These are phyloP conservation scores for Ranitomeya variabilis DNA, from an alignment of 2,113 vertebrate species.

Conservation along the genomic window DNA sequence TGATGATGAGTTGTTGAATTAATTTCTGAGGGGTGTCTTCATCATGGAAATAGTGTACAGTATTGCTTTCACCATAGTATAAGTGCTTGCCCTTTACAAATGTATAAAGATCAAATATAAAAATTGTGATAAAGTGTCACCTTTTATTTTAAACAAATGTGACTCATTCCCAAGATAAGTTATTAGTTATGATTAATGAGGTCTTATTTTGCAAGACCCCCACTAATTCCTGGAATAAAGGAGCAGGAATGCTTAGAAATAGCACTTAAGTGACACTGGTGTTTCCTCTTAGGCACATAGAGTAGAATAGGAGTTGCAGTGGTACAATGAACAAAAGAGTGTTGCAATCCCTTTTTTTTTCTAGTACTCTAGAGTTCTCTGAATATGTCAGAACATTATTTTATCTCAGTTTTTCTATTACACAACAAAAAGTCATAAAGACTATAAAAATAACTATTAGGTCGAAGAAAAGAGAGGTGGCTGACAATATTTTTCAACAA, in stretches of 20 bases:
- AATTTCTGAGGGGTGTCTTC: background rate
- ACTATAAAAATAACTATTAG: too few relatives aligned
- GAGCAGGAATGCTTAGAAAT: background rate
- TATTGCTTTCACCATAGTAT: background rate
- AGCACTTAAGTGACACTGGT: background rate
- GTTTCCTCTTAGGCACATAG: too few relatives aligned
- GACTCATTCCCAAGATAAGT: too few relatives aligned
- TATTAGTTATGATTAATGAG: background rate
- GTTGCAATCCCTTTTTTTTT: too few relatives aligned
- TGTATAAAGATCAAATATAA: background rate
- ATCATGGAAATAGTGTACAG: background rate
- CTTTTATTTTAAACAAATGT: background rate
- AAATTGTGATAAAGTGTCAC: background rate
- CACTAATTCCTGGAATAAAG: background rate
- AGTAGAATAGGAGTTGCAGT: too few relatives aligned
- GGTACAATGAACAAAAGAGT: too few relatives aligned
- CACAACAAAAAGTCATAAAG: too few relatives aligned
- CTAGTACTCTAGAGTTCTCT: too few relatives aligned
- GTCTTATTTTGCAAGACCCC: background rate
- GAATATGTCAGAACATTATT: too few relatives aligned
- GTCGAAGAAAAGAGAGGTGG: too few relatives aligned
- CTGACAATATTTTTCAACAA: too few relatives aligned
- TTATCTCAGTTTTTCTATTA: too few relatives aligned
- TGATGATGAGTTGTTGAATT: slow-evolving; percentile 5
- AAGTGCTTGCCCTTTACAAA: background rate